phyloP scores from a whole-genome alignment of 1,140 invertebrate genomes.

The Papilio polyxenes region DNA sequence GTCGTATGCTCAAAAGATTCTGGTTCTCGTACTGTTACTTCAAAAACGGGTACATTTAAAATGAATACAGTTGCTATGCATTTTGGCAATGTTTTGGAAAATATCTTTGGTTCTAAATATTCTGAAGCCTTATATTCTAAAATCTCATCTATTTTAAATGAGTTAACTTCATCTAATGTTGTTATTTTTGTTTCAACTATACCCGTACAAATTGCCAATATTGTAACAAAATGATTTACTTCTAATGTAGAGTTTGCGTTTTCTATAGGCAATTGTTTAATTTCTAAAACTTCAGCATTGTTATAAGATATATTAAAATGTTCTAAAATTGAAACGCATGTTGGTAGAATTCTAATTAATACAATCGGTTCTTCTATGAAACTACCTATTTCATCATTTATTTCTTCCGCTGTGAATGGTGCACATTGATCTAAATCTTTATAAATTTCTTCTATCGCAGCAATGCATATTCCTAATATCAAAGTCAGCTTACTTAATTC shows the following conservation, averaged over 20 bases:
- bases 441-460: not conserved
- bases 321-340: not conserved
- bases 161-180: conserved; percentile 18
- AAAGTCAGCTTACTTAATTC: not conserved
- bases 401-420: not conserved
- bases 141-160: not conserved
- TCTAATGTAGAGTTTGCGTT: not conserved
- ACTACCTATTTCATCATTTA: not conserved
- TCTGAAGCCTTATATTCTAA: not conserved
- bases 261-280: not conserved
- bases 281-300: not conserved
- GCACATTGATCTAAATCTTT: conserved; percentile 1
- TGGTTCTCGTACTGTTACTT: not conserved
- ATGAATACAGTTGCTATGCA: not conserved
- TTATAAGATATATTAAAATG: not conserved
- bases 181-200: not conserved
- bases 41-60: not conserved
- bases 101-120: conserved; percentile 23
- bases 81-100: not conserved
- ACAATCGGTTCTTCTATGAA: not conserved
- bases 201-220: not conserved
- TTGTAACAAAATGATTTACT: not conserved
- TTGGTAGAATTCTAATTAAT: not conserved
- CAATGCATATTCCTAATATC: not conserved
- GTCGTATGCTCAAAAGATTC: not conserved